phyloP scores from a whole-genome alignment of 53 echinoderm and acorn worm species.

The Henricia sp. region DNA sequence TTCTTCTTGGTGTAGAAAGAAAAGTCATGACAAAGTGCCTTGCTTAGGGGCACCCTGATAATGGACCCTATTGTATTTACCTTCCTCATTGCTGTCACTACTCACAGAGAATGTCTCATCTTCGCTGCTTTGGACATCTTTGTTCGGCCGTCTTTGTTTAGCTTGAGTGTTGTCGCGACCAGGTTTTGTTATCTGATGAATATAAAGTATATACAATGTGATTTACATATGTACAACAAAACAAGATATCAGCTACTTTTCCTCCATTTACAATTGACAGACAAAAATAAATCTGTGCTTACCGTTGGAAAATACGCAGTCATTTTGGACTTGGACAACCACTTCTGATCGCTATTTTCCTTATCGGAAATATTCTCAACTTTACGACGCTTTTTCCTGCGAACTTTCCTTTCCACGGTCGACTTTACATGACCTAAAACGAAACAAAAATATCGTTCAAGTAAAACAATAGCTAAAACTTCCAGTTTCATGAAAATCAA shows the following conservation, averaged over 20 bases:
- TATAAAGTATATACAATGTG: too few relatives aligned
- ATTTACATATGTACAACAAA: too few relatives aligned
- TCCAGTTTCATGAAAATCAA: too few relatives aligned
- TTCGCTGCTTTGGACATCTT: constrained; percentile 25
- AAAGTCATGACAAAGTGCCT: too few relatives aligned
- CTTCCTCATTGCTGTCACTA: constrained; percentile 14
- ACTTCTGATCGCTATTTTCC: constrained; percentile 28
- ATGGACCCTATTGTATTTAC: too few relatives aligned
- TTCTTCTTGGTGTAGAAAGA: too few relatives aligned
- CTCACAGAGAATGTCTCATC: constrained; percentile 30
- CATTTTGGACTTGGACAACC: constrained; percentile 33
- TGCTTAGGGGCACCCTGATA: too few relatives aligned
- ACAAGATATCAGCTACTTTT: too few relatives aligned
- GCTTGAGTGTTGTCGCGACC: background rate
- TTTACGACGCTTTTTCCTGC: constrained; percentile 35
- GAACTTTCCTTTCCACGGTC: background rate
- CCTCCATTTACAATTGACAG: too few relatives aligned
- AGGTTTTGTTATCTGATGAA: constrained; percentile 4
- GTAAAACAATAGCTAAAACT: too few relatives aligned
- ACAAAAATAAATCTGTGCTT: too few relatives aligned
- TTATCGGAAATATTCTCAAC: constrained; percentile 22
- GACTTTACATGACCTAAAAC: background rate
- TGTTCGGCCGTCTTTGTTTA: constrained; percentile 25
- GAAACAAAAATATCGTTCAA: background rate
- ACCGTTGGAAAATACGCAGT: constrained; percentile 53